Base-by-base conservation (phyloP, 2,113 vertebrate species). In the Hydrochoerus hydrochaeris region DNA sequence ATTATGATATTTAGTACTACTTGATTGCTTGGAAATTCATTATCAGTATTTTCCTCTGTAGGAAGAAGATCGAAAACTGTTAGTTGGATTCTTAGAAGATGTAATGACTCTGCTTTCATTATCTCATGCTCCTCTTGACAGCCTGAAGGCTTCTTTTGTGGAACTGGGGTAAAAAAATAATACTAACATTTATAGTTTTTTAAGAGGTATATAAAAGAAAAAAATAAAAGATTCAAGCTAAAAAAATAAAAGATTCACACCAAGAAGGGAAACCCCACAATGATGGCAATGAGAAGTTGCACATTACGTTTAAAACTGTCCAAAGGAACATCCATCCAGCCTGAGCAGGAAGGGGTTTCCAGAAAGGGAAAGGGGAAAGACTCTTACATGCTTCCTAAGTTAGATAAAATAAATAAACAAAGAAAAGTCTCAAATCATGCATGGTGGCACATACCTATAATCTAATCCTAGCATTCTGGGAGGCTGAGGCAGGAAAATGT, bases 91-190 rank as follows among this genome's bases (percentile, higher is more conserved):
- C 98, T 98, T 99, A 62, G 99, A 99, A 98, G 99, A 99, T 94
- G 99, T 99, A 58, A 99, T 99, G 99, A 99, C 99, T 19, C 99
- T 99, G 88, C 99, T 99, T 84, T 99, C 99, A 9, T 97, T 99
- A 41, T 99, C 99, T 49, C 99, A 99, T 86, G 99, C 99, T 83
- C 99, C 99, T 97, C 99, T 99, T 20, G 99, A 99, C 95, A 99
- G 99, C 98, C 98, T 99, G 84, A 99, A 99, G 97, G 99, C 99
- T 97, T 99, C 99, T n/a, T 99, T 99, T 98, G 99, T 99, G 96
- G 99, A 99, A 98, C 98, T 99, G 86, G 99, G 99, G 99, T 99
- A 99, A 98, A 97, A 95, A 90, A 75, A 24, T 57, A 57, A 57
- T 57, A 84, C 49, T 81, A 80, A 38, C 69, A 88, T 28, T 95